Base-by-base conservation (phyloP, 2,888 invertebrate genomes). In the Erebia palarica region DNA sequence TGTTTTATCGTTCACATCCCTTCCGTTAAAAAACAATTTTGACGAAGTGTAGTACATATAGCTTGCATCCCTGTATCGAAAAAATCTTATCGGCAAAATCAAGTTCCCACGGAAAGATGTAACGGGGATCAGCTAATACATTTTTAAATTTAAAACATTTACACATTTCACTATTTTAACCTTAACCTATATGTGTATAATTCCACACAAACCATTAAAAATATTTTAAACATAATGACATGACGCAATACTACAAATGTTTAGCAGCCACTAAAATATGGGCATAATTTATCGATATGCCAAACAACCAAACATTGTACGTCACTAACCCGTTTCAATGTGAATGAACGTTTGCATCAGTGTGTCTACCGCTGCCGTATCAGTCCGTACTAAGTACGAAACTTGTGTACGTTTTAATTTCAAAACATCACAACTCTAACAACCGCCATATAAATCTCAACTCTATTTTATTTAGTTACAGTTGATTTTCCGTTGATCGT, bases 351-450 rank as follows among this genome's bases (percentile, higher is more conserved):
- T 82, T 81, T 89, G 86, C 88, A 84, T 85, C 84, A 84, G 90
- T 90, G 89, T 85, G 87, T 80, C 79, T 76, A 76, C 76, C 76
- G 80, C 75, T 80, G 80, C 85, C 86, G 92, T 92, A 83, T 90
- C 92, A 92, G 85, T 77, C 91, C 80, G 92, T 92, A 84, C 92
- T 89, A 82, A 91, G 92, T 86, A 92, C 92, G 90, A 84, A 86
- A 84, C 82, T 78, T 74, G 64, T 71, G 65, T 51, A 74, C 73
- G 69, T 75, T 68, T n/a, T 68, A 78, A 77, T 75, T 78, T 76
- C 70, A 77, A 74, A 89, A 85, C 79, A 84, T 77, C 78, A 71
- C 78, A 88, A 72, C 68, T 71, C 27, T 65, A 5, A 49, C 42
- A 47, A 53, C 13, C 55, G n/a, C 55, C 44, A 70, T 59, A 68